These are phyloP conservation scores for Aradophagus sp. DNA, from an alignment of 1,140 invertebrate species.

Conservation along the genomic window DNA sequence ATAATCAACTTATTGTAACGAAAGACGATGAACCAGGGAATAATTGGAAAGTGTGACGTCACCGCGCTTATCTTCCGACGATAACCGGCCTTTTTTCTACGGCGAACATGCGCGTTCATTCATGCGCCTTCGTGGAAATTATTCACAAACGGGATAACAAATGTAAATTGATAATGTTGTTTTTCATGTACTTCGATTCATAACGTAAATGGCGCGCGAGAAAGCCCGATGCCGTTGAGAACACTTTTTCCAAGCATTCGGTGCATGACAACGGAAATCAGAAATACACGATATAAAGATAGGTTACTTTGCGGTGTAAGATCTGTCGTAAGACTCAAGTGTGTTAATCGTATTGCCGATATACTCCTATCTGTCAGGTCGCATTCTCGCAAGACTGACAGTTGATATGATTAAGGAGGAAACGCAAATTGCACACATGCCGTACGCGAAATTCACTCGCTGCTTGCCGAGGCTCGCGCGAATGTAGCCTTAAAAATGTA, in stretches of 20 bases:
- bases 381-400: slow-evolving; percentile 49
- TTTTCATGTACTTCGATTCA: slow-evolving; percentile 11
- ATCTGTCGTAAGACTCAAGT: slow-evolving; percentile 52
- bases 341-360: slow-evolving; percentile 55
- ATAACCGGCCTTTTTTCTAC: slow-evolving; percentile 21
- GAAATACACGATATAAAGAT: slow-evolving; percentile 50
- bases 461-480: slow-evolving; percentile 15
- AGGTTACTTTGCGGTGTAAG: slow-evolving; percentile 38
- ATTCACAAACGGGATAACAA: slow-evolving; percentile 14
- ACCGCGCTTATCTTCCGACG: slow-evolving; percentile 17
- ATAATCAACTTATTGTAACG: slow-evolving; percentile 59
- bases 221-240: too few species aligned
- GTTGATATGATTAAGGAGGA: slow-evolving; percentile 55
- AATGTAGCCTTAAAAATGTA: slow-evolving; percentile 35
- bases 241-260: too few species aligned
- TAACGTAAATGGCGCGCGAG: slow-evolving; percentile 24
- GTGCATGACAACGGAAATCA: slow-evolving; percentile 46
- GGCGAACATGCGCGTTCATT: slow-evolving; percentile 36
- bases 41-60: slow-evolving; percentile 57
- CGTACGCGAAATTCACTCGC: slow-evolving; percentile 39
- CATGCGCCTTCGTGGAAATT: slow-evolving; percentile 39
- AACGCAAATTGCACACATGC: slow-evolving; percentile 48
- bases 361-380: slow-evolving; percentile 50
- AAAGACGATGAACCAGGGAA: slow-evolving; percentile 55
- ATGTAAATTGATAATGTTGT: slow-evolving; percentile 27